phyloP scores from a whole-genome alignment of 2,888 invertebrate genomes.

The Marronus borbonicus region DNA sequence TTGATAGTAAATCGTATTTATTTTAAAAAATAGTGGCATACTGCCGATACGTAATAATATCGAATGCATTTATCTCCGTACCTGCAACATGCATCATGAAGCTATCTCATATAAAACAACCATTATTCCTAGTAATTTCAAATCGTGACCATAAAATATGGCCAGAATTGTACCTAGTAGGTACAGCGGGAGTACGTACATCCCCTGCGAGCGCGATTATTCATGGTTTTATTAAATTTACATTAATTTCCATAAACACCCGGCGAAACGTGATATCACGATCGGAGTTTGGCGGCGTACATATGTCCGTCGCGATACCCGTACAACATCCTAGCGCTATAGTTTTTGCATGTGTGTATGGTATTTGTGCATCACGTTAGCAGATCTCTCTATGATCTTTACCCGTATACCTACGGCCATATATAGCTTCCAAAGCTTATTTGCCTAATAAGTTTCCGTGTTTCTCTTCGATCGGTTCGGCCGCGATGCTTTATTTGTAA shows the following conservation, averaged over 20 bases:
- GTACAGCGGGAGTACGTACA: constrained; percentile 3
- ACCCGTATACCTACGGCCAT: constrained; percentile 15
- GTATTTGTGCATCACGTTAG: neutral
- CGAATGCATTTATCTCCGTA: neutral
- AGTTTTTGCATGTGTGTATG: neutral
- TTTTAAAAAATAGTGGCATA: too few relatives aligned
- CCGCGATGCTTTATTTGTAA: constrained; percentile 32
- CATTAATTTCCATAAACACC: constrained; percentile 53
- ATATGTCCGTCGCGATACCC: constrained; percentile 18
- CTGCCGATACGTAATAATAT: too few relatives aligned
- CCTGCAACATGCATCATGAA: neutral
- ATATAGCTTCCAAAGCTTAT: constrained; percentile 44
- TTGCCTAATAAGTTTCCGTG: constrained; percentile 50
- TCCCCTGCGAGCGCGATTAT: constrained; percentile 43
- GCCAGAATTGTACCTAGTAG: neutral
- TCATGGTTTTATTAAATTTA: constrained; percentile 52
- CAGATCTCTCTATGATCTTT: constrained; percentile 17
- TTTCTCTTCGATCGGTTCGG: constrained; percentile 15
- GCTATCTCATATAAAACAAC: neutral
- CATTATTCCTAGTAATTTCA: constrained; percentile 25
- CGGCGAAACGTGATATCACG: constrained; percentile 47
- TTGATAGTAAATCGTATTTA: too few relatives aligned
- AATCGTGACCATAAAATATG: constrained; percentile 35
- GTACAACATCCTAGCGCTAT: neutral
- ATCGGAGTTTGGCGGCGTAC: constrained; percentile 3